Evolutionary conservation across 1,140 invertebrate genomes (phyloP).

Genomic region (Heliconius nattereri): DNA sequence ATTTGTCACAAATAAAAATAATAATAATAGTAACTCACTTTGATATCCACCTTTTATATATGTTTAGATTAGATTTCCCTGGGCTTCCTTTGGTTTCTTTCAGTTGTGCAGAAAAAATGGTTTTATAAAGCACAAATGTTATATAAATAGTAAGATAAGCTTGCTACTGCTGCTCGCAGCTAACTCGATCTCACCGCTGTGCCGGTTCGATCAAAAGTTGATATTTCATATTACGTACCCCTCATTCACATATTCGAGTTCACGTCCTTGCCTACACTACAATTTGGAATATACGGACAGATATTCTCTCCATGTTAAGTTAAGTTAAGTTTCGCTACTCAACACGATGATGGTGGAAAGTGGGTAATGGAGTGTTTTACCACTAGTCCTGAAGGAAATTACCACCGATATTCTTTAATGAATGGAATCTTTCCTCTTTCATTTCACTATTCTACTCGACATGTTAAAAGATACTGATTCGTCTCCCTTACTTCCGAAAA

Average conservation of each 20-base stretch:
- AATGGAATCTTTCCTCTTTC: no score
- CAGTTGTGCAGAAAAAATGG: not conserved
- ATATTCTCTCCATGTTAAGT: not conserved
- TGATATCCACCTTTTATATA: no score
- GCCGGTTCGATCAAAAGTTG: conserved; percentile 3
- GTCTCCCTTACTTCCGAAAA: no score
- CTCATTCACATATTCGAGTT: conserved; percentile 6
- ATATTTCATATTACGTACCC: conserved; percentile 13
- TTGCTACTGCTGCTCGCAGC: conserved; percentile 3
- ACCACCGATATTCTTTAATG: no score
- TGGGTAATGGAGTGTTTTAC: not conserved
- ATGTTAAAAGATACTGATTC: no score
- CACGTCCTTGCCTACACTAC: conserved; percentile 1
- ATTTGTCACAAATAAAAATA: no score
- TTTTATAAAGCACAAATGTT: not conserved
- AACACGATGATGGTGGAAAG: no score
- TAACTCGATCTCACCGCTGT: conserved; percentile 1
- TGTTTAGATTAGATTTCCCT: no score
- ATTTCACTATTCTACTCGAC: no score
- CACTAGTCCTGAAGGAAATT: no score
- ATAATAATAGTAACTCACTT: no score
- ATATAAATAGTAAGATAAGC: not conserved
- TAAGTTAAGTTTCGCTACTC: no score
- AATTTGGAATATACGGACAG: not conserved
- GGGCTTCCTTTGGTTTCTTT: not conserved